Base-by-base conservation (phyloP, 2,888 invertebrate species). In the Protodeltote pygarga region DNA sequence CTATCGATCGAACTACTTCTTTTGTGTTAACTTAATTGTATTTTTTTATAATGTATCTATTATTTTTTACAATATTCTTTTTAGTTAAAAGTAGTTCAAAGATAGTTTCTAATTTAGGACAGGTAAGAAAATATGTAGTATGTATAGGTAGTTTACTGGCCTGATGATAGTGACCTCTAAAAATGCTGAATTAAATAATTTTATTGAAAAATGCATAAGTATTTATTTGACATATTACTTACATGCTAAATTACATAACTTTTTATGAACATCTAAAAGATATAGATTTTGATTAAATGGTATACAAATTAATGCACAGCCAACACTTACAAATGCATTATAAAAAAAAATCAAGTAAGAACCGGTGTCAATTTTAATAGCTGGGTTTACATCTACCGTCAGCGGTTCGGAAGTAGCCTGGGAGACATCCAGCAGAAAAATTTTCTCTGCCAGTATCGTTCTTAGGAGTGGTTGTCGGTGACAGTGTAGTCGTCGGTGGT, bases 311-410 rank as follows among this genome's bases (percentile, higher is more conserved):
- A 21, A 17, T 33, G 19, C 9, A 24, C 17, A 17, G 10, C 17
- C n/a, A 25, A 23, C 35, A 21, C 6, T 53, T 32, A 39, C 27
- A 39, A 17, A 28, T n/a, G 19, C 3, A 10, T 31, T 40, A 19
- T 35, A 19, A 11, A 13, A 13, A 9, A 37, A 5, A 28, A 6
- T 9, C n/a, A 37, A 13, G 5, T 20, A 24, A 13, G 3, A 13
- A 17, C 39, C 52, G 24, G 23, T 34, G 44, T 16, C 34, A 14
- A 27, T 14, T 5, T 67, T 27, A 63, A 54, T 65, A 80, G 9
- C 70, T 70, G 40, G 81, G 75, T 73, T 79, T 82, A 65, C 90
- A 90, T 69, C 86, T 81, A 51, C 88, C 88, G 52, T 89, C 89
- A 23, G 72, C 27, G 5, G 89, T 87, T 6, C 81, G 77, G 51